A percentile compares a stretch with the other conserved stretches of the same genome.
Conservation (phyloP, 2,888 invertebrate genomes). For the Drosophila falleni region DNA sequence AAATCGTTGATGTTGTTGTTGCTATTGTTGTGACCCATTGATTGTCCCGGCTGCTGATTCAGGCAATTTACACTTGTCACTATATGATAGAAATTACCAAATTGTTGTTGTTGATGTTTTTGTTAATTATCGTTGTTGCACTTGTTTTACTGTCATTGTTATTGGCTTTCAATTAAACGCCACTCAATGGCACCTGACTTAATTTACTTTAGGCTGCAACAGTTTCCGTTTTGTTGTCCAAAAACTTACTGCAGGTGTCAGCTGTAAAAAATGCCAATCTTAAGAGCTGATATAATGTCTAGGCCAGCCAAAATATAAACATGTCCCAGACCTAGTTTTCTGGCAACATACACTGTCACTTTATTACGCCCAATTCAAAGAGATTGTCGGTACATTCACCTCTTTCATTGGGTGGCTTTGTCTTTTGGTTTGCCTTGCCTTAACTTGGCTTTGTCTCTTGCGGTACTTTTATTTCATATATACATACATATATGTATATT, state of each 20-base stretch:
- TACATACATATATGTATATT: constrained; percentile 15
- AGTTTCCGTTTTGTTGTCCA: background rate
- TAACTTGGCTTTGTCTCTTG: constrained; percentile 49
- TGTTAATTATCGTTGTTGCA: constrained; percentile 4
- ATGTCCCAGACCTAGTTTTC: constrained; percentile 58
- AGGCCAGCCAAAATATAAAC: constrained; percentile 39
- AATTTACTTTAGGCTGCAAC: constrained; percentile 24
- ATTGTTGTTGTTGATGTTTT: background rate
- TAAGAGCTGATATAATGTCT: constrained; percentile 6
- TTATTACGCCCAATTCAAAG: constrained; percentile 44
- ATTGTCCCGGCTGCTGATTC: constrained; percentile 34
- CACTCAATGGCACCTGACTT: constrained; percentile 29
- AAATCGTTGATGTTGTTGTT: constrained; percentile 17
- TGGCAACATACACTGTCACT: constrained; percentile 10
- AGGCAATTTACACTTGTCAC: constrained; percentile 46
- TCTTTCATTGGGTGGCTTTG: constrained; percentile 35
- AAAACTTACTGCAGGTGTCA: background rate
- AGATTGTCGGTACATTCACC: constrained; percentile 63
- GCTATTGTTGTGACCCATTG: constrained; percentile 15
- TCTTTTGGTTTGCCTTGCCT: constrained; percentile 15
- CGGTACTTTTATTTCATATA: constrained; percentile 54
- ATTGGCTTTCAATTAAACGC: constrained; percentile 52
- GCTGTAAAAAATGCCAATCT: background rate
- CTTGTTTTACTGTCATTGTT: constrained; percentile 45
- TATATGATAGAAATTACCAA: constrained; percentile 6